A percentile compares a stretch with the other conserved stretches of the same genome.
Conservation (phyloP, 2,888 invertebrate genomes). For the Lamproptera curius region DNA sequence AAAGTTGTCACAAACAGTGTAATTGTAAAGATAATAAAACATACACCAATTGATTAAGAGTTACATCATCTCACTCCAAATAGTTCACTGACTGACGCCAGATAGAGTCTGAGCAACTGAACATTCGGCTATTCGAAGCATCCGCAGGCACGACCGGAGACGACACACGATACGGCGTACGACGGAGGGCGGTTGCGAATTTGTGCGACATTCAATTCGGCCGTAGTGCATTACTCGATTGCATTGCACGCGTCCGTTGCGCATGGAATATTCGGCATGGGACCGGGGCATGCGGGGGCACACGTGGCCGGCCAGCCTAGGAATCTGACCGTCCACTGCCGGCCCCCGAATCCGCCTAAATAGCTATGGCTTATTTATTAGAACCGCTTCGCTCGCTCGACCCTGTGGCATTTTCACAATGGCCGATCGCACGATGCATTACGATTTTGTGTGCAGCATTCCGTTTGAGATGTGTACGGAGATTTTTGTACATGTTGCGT, state of each 20-base stretch:
- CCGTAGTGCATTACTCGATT: slow-evolving; percentile 49
- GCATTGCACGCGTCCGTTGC: slow-evolving; percentile 59
- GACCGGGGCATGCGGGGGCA: slow-evolving; percentile 64
- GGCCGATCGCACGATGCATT: too few species aligned
- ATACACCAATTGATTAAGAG: not conserved
- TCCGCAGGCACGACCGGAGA: slow-evolving; percentile 13
- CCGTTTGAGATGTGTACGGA: too few species aligned
- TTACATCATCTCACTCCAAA: not conserved
- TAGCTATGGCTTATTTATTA: slow-evolving; percentile 70
- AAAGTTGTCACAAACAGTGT: not conserved
- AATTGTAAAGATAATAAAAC: not conserved
- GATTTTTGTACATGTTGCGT: too few species aligned
- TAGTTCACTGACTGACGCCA: not conserved
- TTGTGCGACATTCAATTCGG: slow-evolving; percentile 43
- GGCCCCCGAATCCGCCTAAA: slow-evolving; percentile 66
- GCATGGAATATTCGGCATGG: slow-evolving; percentile 70
- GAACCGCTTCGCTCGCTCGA: slow-evolving; percentile 16
- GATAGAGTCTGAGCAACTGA: not conserved
- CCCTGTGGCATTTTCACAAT: too few species aligned
- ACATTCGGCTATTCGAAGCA: not conserved
- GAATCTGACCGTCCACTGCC: slow-evolving; percentile 75
- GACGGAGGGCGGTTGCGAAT: slow-evolving; percentile 22
- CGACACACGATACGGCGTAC: slow-evolving; percentile 20
- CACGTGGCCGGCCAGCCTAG: slow-evolving; percentile 69
- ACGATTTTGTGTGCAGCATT: too few species aligned